These are phyloP conservation scores for Pygmarrhopalites habei DNA, from an alignment of 1,140 invertebrate genomes.

Conservation along the genomic window DNA sequence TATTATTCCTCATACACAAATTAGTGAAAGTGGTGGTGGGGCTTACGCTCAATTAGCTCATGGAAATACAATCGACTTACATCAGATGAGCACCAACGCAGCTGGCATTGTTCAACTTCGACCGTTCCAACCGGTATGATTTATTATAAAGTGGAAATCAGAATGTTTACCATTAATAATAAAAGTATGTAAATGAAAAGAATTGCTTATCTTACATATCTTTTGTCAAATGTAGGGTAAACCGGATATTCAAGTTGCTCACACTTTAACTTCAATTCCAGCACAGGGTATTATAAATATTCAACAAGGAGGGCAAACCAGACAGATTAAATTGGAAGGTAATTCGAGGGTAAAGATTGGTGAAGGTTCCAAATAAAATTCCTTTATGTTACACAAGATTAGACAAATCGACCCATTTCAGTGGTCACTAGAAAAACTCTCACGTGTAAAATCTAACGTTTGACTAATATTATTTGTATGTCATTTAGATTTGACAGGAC, in stretches of 20 bases:
- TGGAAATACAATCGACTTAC: conserved; percentile 22
- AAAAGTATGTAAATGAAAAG: background rate
- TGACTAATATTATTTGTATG: background rate
- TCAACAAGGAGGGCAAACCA: conserved; percentile 15
- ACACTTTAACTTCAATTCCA: conserved; percentile 35
- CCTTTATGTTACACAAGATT: background rate
- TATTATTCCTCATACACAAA: conserved; percentile 32
- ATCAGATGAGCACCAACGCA: conserved; percentile 29
- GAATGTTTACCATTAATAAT: background rate
- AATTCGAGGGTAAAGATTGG: conserved; percentile 17
- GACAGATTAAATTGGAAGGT: conserved; percentile 36
- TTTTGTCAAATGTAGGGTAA: no score
- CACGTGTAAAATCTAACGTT: background rate
- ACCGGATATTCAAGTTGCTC: conserved; percentile 36
- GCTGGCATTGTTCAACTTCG: conserved; percentile 34
- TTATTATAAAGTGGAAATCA: background rate
- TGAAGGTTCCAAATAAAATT: background rate
- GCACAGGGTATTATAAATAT: conserved; percentile 30
- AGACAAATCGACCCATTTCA: background rate
- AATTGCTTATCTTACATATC: background rate
- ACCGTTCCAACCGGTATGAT: conserved; percentile 33
- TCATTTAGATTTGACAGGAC: background rate
- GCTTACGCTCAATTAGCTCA: conserved; percentile 30
- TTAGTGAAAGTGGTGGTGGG: conserved; percentile 12
- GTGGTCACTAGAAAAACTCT: background rate